Evolutionary conservation across 2,797 vertebrate genomes (phyloP), one percentile per base, ranked within the genome.

Genomic region (Glossophaga mutica): DNA sequence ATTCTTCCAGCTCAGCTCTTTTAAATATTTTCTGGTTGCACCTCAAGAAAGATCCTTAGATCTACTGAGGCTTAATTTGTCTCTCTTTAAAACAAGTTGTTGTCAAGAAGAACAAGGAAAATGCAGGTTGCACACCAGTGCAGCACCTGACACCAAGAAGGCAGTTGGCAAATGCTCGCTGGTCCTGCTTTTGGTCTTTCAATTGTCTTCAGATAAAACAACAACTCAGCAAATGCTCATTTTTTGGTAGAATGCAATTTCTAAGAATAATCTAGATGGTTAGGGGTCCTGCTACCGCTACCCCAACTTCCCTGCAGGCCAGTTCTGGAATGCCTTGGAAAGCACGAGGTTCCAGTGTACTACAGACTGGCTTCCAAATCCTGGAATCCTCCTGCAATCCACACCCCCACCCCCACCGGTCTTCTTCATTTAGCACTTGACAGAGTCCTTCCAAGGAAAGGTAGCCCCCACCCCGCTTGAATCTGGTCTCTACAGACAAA

Each of bases 151-250:
- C n/a, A n/a, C 24, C 16, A 21, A 48, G 37, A 21, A 3, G 6
- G 34, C 15, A 9, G 1, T 9, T 14, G 0, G 15, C 65, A 14
- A 18, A 37, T 0, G 5, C 2, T 18, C 3, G 0, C 34, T 18
- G 29, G 52, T 21, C 67, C 68, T n/a, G 29, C 62, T 62, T 3
- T 16, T 11, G 8, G 5, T n/a, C 67, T 29, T 19, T n/a, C 21
- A 0, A 15, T 0, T 21, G 50, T 37, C 52, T 44, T 81, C 73
- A 62, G 37, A 21, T 50, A 26, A 19, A 48, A 37, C 6, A 24
- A 9, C 70, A 55, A 3, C 26, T 57, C 78, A 46, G 19, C 59
- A n/a, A 15, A 15, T 9, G 52, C 29, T 44, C 46, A 50, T 3
- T 9, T 55, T 4, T 14, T 14, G 32, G 14, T 1, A 65, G 59